phyloP scores from a whole-genome alignment of 2,888 invertebrate species.

The Diloba caeruleocephala region DNA sequence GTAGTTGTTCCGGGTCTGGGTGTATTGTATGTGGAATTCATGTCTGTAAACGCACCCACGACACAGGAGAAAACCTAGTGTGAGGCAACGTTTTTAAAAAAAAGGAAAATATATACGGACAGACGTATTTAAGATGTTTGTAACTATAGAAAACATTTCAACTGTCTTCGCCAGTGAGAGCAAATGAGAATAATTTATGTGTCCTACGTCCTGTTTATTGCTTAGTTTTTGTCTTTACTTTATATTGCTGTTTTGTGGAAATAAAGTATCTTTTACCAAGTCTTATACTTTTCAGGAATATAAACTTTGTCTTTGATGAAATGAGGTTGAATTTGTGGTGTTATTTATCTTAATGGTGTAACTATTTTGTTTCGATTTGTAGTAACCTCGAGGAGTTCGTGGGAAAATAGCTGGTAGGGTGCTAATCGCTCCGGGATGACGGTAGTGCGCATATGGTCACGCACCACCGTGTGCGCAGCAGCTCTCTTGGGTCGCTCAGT shows the following conservation, averaged over 20 bases:
- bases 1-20: too few relatives aligned
- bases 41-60: too few relatives aligned
- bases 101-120: conserved; percentile 6
- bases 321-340: conserved; percentile 1
- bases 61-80: too few relatives aligned
- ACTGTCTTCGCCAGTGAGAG: conserved; percentile 25
- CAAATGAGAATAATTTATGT: conserved; percentile 50
- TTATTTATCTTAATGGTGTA: conserved; percentile 25
- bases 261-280: conserved; percentile 25
- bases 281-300: not conserved
- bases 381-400: conserved; percentile 6
- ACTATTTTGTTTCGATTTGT: conserved; percentile 52
- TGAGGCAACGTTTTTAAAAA: too few relatives aligned
- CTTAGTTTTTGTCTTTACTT: conserved; percentile 34
- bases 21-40: too few relatives aligned
- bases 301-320: rapidly evolving
- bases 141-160: conserved; percentile 17
- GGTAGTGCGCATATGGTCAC: too few relatives aligned
- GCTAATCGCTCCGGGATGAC: too few relatives aligned
- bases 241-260: conserved; percentile 30
- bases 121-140: not conserved
- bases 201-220: conserved; percentile 45
- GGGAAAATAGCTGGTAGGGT: too few relatives aligned
- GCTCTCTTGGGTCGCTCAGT: too few relatives aligned
- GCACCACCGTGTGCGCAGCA: too few relatives aligned